Base-by-base conservation (phyloP, 2,113 vertebrate species). In the Elgaria multicarinata region DNA sequence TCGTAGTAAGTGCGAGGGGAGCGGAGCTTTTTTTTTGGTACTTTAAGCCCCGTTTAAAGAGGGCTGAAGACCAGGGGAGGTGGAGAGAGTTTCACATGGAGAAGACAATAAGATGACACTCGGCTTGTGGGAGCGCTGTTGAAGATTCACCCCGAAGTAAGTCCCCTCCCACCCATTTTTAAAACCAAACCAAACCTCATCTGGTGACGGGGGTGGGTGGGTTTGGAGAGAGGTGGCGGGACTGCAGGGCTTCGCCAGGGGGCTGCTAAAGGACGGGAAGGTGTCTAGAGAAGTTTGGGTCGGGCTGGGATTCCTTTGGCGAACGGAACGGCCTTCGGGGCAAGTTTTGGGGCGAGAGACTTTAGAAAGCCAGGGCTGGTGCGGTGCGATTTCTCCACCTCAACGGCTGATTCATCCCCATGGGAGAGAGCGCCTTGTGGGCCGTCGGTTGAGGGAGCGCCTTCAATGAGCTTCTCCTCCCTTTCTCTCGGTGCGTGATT, bases 81-180 rank as follows among this genome's bases (percentile, higher is more conserved):
- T 14, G 18, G 87, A 75, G 87, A 55, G 77, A 86, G 89, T 39
- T 71, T 84, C 83, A 12, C 33, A 82, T 79, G 86, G 92, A 87
- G 87, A 90, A 80, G 90, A 95, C 93, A 93, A 84, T 92, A 88
- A 64, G 89, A 84, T 79, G 86, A 88, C 64, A 6, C 39, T 72
- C 44, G 4, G 46, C 31, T 77, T 26, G 80, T 31, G 62, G 71
- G 39, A 87, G 72, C 72, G 28, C 50, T 4, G 72, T 69, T 69
- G 31, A 67, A 69, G 72, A 28, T 13, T 44, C 84, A 13, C 20
- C 76, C 18, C 31, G 36, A 67, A 69, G 85, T 76, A 53, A 87
- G 85, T 76, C 28, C 22, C 36, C 31, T 9, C 39, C 67, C 33
- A 82, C 24, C 6, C 13, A 3, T 14, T 1, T 18, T 2, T 39